These are phyloP conservation scores for Nomada hirtipes DNA, from an alignment of 2,888 invertebrate genomes.

Conservation along the genomic window DNA sequence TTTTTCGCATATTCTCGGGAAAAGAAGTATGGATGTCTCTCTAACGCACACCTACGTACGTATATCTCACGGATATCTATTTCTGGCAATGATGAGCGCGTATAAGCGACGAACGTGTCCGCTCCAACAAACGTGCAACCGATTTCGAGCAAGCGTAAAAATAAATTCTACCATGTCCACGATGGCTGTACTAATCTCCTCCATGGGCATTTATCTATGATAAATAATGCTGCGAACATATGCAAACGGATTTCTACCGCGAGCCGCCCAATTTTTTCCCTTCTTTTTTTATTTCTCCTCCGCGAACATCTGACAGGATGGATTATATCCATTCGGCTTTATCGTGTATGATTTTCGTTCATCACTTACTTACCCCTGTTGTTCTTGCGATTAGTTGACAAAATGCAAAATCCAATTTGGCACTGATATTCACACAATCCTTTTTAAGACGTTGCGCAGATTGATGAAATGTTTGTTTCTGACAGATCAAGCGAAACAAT, in stretches of 20 bases:
- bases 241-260: not conserved
- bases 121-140: conserved; percentile 54
- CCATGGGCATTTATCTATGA: conserved; percentile 5
- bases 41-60: conserved; percentile 76
- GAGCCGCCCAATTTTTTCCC: conserved; percentile 26
- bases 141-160: conserved; percentile 71
- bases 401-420: conserved; percentile 45
- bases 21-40: conserved; percentile 61
- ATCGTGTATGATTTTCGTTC: conserved; percentile 10
- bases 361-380: conserved; percentile 50
- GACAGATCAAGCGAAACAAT: conserved; percentile 54
- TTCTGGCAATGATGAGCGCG: conserved; percentile 81
- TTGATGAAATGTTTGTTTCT: conserved; percentile 40
- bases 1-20: conserved; percentile 51
- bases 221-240: conserved; percentile 19
- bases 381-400: conserved; percentile 1
- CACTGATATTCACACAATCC: conserved; percentile 57
- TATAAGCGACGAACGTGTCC: conserved; percentile 69
- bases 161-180: conserved; percentile 67
- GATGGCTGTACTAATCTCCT: conserved; percentile 19
- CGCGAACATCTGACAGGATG: conserved; percentile 44
- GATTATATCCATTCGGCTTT: not conserved
- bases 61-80: conserved; percentile 76
- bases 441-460: conserved; percentile 8
- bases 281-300: not conserved